phyloP scores from a whole-genome alignment of 2,888 invertebrate genomes.

The Galerucella nymphaeae region DNA sequence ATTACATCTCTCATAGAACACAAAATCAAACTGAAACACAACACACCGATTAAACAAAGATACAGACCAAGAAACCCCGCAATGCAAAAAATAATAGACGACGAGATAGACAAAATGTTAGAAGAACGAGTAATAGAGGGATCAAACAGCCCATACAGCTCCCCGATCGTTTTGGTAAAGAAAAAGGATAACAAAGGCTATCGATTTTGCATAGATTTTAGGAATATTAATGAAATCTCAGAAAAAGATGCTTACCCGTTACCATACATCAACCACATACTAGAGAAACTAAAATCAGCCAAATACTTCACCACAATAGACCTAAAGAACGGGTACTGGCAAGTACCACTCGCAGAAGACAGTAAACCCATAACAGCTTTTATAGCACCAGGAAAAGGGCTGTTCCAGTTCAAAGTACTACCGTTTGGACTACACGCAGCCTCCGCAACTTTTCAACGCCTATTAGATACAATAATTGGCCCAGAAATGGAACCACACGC shows the following conservation, averaged over 20 bases:
- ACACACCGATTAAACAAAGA: neutral
- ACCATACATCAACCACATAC: neutral
- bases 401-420: neutral
- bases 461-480: neutral
- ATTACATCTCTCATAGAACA: too few relatives aligned
- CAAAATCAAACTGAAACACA: neutral
- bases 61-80: neutral
- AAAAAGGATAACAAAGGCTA: neutral
- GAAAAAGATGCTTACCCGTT: neutral
- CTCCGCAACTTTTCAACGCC: neutral
- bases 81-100: neutral
- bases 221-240: neutral
- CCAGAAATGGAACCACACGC: neutral
- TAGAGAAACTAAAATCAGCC: neutral
- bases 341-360: neutral
- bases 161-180: neutral
- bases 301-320: neutral
- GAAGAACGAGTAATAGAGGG: neutral
- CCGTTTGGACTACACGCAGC: neutral
- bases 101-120: neutral
- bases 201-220: constrained; percentile 1
- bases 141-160: neutral
- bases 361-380: neutral
- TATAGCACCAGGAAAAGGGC: neutral
- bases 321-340: neutral